Conservation (phyloP, 2,113 vertebrate species). For the Rhinolophus ferrumequinum region DNA sequence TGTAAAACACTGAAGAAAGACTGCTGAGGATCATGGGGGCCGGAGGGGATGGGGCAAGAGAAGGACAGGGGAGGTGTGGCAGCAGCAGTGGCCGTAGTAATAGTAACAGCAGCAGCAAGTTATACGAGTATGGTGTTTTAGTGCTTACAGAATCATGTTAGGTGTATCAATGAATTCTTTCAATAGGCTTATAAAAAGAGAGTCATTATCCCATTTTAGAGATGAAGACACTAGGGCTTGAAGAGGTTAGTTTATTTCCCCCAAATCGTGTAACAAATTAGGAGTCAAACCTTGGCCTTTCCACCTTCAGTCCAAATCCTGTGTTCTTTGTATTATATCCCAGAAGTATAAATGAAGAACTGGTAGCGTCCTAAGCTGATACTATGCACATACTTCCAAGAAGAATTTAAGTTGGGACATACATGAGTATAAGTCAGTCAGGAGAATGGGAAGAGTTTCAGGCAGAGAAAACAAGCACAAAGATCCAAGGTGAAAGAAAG, state of each 20-base stretch:
- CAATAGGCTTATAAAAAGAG: background rate
- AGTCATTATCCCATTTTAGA: background rate
- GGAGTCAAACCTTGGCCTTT: background rate
- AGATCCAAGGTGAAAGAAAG: background rate
- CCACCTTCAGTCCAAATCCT: background rate
- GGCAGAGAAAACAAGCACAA: background rate
- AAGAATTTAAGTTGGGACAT: background rate
- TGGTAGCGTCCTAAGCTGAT: background rate
- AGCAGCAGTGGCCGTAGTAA: background rate
- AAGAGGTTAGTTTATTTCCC: background rate
- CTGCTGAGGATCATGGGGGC: background rate
- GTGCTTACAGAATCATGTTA: background rate
- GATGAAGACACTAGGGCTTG: background rate
- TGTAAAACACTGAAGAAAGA: constrained; percentile 60
- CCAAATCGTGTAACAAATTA: background rate
- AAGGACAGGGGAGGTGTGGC: no score
- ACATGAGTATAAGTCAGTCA: background rate
- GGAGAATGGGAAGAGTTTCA: background rate
- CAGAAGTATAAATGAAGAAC: background rate
- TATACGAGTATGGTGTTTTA: background rate
- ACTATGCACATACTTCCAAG: background rate
- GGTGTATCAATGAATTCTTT: background rate
- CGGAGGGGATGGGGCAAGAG: no score
- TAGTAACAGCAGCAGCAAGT: background rate
- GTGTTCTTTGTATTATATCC: background rate